These are phyloP conservation scores for Ellobius talpinus DNA, from an alignment of 2,113 vertebrate genomes.

Conservation along the genomic window DNA sequence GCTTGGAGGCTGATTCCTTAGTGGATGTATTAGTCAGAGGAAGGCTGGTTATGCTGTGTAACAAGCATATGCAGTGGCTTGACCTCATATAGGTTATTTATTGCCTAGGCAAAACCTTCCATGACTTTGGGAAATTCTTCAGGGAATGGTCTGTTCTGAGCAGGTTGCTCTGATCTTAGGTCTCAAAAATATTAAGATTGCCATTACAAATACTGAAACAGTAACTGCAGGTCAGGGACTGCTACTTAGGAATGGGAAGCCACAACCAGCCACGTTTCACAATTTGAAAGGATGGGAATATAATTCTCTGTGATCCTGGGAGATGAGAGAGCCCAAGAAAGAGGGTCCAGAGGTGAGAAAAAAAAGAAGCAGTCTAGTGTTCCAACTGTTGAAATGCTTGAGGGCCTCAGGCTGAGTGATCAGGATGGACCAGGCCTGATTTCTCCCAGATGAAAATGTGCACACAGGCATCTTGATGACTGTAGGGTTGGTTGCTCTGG, in stretches of 20 bases:
- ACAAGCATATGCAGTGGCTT: background rate
- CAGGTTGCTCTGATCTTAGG: background rate
- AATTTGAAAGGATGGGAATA: background rate
- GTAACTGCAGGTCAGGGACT: background rate
- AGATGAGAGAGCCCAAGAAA: background rate
- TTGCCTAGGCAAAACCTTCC: background rate
- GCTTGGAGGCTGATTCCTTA: background rate
- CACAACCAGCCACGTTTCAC: background rate
- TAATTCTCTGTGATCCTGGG: background rate
- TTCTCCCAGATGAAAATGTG: background rate
- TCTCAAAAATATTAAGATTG: background rate
- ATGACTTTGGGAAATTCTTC: background rate
- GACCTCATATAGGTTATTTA: background rate
- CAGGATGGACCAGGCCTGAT: background rate
- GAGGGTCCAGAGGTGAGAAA: too few relatives aligned
- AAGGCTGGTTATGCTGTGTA: background rate
- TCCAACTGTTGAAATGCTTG: background rate
- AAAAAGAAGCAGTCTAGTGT: background rate
- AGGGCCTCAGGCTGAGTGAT: background rate
- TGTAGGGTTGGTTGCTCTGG: background rate
- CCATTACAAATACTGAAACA: accelerated
- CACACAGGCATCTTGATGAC: too few relatives aligned
- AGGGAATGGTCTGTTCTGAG: background rate
- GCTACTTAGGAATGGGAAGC: background rate
- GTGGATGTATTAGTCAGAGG: background rate